phyloP scores from a whole-genome alignment of 2,797 vertebrate genomes.

The Lacerta bilineata region DNA sequence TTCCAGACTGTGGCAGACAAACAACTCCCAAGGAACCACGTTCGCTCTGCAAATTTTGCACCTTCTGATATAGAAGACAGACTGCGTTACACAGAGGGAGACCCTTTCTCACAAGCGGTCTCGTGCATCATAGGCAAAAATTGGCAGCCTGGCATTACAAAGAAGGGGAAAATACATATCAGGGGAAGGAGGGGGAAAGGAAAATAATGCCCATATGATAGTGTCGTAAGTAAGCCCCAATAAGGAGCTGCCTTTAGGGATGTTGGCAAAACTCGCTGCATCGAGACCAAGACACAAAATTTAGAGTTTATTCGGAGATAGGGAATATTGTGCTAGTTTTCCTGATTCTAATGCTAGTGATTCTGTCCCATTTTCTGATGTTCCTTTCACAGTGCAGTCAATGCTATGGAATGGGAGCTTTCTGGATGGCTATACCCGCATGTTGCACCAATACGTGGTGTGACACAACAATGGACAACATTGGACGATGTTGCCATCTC shows the following conservation, averaged over 20 bases:
- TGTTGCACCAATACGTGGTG: too few species aligned
- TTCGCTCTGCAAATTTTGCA: conserved; percentile 41
- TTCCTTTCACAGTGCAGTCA: too few species aligned
- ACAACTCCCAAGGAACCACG: conserved; percentile 53
- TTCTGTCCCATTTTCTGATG: too few species aligned
- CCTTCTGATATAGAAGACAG: conserved; percentile 55
- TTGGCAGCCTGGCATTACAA: background rate
- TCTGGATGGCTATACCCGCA: too few species aligned
- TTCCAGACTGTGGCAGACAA: conserved; percentile 59
- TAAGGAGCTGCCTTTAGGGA: background rate
- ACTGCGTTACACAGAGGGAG: conserved; percentile 40
- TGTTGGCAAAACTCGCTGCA: background rate
- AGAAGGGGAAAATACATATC: too few species aligned
- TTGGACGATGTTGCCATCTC: too few species aligned
- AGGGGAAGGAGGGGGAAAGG: background rate
- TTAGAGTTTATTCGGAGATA: too few species aligned
- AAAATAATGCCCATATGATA: background rate
- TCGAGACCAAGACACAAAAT: too few species aligned
- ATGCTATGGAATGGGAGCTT: too few species aligned
- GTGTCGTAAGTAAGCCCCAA: background rate
- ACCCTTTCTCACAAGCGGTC: conserved; percentile 29
- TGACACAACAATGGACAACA: too few species aligned
- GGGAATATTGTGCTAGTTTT: too few species aligned
- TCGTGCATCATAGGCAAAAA: fast-evolving
- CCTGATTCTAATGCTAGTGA: too few species aligned